A percentile compares a stretch with the other conserved stretches of the same genome.
phyloP scores from a whole-genome alignment of 2,797 vertebrate genomes.

The Chaunax sp. region DNA sequence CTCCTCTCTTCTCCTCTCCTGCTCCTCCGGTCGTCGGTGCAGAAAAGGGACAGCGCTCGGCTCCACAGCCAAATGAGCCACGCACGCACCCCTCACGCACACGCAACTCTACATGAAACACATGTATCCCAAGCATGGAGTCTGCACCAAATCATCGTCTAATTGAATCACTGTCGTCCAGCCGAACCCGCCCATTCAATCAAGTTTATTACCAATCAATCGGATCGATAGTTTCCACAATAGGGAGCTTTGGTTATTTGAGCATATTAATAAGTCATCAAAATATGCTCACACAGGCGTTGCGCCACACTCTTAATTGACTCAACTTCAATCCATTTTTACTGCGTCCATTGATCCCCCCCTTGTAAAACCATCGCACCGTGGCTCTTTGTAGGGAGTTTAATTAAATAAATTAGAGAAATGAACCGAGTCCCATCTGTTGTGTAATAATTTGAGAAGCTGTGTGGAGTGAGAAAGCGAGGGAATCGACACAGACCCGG shows the following conservation, averaged over 20 bases:
- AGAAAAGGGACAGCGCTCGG: conserved; percentile 81
- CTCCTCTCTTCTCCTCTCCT: not conserved
- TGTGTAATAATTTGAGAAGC: conserved; percentile 76
- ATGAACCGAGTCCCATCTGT: conserved; percentile 74
- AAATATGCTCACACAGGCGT: conserved; percentile 50
- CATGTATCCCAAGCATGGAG: conserved; percentile 1
- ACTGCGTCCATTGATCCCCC: conserved; percentile 57
- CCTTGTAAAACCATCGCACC: conserved; percentile 42
- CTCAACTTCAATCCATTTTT: conserved; percentile 61
- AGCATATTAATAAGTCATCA: conserved; percentile 71
- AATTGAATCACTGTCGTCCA: conserved; percentile 50
- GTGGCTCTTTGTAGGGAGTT: conserved; percentile 40
- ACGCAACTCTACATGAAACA: conserved; percentile 13
- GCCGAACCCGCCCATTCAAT: conserved; percentile 42
- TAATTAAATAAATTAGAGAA: conserved; percentile 59
- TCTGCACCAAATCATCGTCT: conserved; percentile 58
- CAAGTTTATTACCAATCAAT: conserved; percentile 72
- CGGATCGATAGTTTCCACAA: conserved; percentile 49
- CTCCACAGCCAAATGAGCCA: conserved; percentile 81
- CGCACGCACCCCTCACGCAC: conserved; percentile 1
- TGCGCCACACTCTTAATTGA: conserved; percentile 64
- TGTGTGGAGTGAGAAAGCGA: conserved; percentile 47
- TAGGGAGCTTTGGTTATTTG: conserved; percentile 35
- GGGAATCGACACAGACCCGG: conserved; percentile 52
- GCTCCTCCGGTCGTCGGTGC: conserved; percentile 76